These are phyloP conservation scores for Zygothrica quintamaculata DNA, from an alignment of 2,888 invertebrate species.

Conservation along the genomic window DNA sequence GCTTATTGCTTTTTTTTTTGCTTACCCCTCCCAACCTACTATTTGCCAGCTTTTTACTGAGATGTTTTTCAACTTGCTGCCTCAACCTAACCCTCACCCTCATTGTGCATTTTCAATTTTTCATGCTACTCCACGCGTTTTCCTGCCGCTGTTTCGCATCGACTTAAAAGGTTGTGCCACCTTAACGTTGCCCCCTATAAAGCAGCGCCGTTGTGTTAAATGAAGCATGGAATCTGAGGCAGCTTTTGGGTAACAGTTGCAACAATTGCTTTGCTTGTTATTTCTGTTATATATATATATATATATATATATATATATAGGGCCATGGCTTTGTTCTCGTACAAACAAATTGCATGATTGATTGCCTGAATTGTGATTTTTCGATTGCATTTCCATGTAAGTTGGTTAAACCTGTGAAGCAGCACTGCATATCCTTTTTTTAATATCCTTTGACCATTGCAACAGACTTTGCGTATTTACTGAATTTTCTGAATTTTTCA, in stretches of 20 bases:
- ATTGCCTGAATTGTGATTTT: slow-evolving; percentile 39
- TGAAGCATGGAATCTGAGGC: slow-evolving; percentile 60
- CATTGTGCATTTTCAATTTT: slow-evolving; percentile 12
- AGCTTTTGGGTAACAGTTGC: slow-evolving; percentile 29
- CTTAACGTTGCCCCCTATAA: slow-evolving; percentile 23
- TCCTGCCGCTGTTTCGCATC: slow-evolving; percentile 3
- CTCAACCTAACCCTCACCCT: background rate
- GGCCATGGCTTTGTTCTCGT: too few species aligned
- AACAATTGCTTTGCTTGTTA: slow-evolving; percentile 31
- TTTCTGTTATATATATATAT: too few species aligned
- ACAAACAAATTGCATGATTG: slow-evolving; percentile 67
- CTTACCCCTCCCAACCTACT: background rate
- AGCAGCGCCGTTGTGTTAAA: slow-evolving; percentile 38
- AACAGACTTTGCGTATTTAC: too few species aligned
- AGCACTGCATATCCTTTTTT: background rate
- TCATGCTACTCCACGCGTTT: slow-evolving; percentile 8
- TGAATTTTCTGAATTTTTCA: too few species aligned
- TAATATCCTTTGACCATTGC: background rate
- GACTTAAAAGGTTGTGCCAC: slow-evolving; percentile 50
- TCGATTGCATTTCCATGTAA: background rate
- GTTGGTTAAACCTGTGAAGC: background rate
- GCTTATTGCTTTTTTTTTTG: slow-evolving; percentile 60
- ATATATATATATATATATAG: too few species aligned
- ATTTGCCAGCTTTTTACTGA: background rate
- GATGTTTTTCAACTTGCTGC: too few species aligned